Conservation (phyloP, 2,797 vertebrate genomes). For the Takifugu rubripes region DNA sequence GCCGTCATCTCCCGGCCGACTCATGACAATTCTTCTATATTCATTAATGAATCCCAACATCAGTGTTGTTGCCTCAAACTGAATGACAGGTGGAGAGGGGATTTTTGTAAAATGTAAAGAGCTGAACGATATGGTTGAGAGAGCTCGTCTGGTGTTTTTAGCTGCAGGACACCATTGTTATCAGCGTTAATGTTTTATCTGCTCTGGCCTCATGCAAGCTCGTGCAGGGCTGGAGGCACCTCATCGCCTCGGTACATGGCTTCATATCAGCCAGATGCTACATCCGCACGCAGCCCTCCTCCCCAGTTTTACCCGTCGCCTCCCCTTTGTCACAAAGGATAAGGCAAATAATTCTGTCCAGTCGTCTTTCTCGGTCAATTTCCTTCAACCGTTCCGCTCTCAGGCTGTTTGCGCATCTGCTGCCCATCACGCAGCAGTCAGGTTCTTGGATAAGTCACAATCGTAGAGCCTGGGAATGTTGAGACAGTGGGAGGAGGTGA, state of each 20-base stretch:
- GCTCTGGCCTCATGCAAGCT: slow-evolving; percentile 26
- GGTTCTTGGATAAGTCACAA: slow-evolving; percentile 18
- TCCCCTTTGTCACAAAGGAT: slow-evolving; percentile 12
- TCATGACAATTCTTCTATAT: slow-evolving; percentile 58
- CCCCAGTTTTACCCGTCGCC: slow-evolving; percentile 10
- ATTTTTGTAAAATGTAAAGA: slow-evolving; percentile 27
- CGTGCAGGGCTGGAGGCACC: slow-evolving; percentile 52
- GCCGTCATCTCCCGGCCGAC: slow-evolving; percentile 31
- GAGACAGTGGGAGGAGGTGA: slow-evolving; percentile 46
- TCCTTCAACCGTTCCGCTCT: slow-evolving; percentile 15
- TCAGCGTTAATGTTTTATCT: slow-evolving; percentile 39
- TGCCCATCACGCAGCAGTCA: slow-evolving; percentile 37
- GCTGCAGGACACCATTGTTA: slow-evolving; percentile 43
- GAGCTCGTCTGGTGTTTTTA: slow-evolving; percentile 14
- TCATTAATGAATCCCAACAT: slow-evolving; percentile 58
- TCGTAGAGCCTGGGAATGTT: slow-evolving; percentile 26
- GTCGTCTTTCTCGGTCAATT: slow-evolving; percentile 4
- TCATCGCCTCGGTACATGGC: slow-evolving; percentile 45
- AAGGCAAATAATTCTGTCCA: slow-evolving; percentile 27
- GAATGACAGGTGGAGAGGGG: slow-evolving; percentile 40
- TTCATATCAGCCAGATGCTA: slow-evolving; percentile 62
- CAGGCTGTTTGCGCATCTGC: slow-evolving; percentile 31
- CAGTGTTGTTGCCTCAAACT: slow-evolving; percentile 30
- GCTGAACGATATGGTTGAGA: slow-evolving; percentile 18
- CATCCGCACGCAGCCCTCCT: slow-evolving; percentile 36